Percentiles rank a stretch among this genome's conserved stretches.
Conservation (phyloP, 2,888 invertebrate genomes). For the Parochlus steinenii region DNA sequence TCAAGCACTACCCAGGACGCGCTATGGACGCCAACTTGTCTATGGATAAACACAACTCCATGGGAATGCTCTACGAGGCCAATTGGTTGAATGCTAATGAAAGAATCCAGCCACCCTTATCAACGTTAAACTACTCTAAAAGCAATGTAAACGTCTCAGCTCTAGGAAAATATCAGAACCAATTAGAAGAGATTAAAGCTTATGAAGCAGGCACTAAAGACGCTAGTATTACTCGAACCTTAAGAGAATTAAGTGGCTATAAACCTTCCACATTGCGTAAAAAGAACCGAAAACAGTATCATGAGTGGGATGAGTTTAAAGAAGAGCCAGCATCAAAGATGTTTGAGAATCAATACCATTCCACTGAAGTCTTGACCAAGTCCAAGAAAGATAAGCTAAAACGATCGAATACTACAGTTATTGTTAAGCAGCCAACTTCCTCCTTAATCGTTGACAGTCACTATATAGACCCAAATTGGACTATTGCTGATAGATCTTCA, state of each 20-base stretch:
- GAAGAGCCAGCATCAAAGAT: constrained; percentile 17
- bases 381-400: constrained; percentile 20
- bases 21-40: constrained; percentile 50
- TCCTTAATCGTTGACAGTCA: too few species aligned
- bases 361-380: constrained; percentile 12
- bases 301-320: constrained; percentile 37
- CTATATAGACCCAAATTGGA: too few species aligned
- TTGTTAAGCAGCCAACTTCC: constrained; percentile 18
- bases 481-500: too few species aligned
- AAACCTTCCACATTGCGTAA: constrained; percentile 39
- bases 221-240: constrained; percentile 32
- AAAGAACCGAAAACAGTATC: constrained; percentile 37
- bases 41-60: constrained; percentile 51
- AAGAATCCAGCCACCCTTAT: constrained; percentile 14
- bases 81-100: constrained; percentile 62
- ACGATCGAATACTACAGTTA: constrained; percentile 28
- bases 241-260: constrained; percentile 45
- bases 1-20: constrained; percentile 70
- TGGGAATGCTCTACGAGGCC: constrained; percentile 67
- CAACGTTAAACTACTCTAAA: not conserved
- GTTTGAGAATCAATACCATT: constrained; percentile 2
- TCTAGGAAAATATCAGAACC: constrained; percentile 46
- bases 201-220: constrained; percentile 32
- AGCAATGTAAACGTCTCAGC: constrained; percentile 29
- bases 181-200: constrained; percentile 33